Evolutionary conservation across 1,140 invertebrate genomes (phyloP).

Genomic region (Drosophila eugracilis): DNA sequence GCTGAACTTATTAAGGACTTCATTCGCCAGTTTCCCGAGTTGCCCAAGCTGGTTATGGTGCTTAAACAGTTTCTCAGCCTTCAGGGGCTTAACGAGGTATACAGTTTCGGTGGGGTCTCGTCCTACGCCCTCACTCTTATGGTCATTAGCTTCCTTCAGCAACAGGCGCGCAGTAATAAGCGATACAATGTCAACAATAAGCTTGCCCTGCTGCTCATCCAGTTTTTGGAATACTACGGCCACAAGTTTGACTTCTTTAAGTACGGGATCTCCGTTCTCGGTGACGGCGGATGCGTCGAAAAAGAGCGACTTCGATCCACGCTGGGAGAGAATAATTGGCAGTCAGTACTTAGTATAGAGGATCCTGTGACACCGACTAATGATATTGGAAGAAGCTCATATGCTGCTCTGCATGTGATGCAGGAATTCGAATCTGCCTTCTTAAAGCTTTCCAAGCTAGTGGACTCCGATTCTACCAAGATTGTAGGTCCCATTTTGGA

Average conservation of each 20-base stretch:
- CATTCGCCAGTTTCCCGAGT: constrained; percentile 48
- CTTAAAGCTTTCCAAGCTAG: constrained; percentile 57
- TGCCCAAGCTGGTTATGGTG: constrained; percentile 63
- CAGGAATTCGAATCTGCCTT: constrained; percentile 54
- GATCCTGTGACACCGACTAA: constrained; percentile 64
- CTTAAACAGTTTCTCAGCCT: constrained; percentile 57
- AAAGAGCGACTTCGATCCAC: constrained; percentile 34
- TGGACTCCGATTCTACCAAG: constrained; percentile 53
- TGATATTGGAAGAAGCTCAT: constrained; percentile 68
- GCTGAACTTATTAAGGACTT: constrained; percentile 53
- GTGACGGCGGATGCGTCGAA: constrained; percentile 39
- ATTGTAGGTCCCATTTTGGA: constrained; percentile 41
- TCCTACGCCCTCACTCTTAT: constrained; percentile 60
- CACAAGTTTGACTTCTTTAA: constrained; percentile 66
- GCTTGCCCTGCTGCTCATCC: constrained; percentile 52
- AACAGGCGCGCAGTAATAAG: constrained; percentile 18
- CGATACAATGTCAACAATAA: constrained; percentile 37
- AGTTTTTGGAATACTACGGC: constrained; percentile 65
- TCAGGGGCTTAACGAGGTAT: constrained; percentile 59
- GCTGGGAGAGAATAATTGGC: constrained; percentile 31
- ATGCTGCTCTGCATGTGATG: constrained; percentile 51
- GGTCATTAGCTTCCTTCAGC: constrained; percentile 63
- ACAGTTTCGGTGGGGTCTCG: constrained; percentile 54
- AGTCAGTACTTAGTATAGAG: constrained; percentile 61
- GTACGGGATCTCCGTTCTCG: constrained; percentile 46